These are phyloP conservation scores for Hemibagrus guttatus DNA, from an alignment of 2,797 vertebrate species.

Conservation along the genomic window DNA sequence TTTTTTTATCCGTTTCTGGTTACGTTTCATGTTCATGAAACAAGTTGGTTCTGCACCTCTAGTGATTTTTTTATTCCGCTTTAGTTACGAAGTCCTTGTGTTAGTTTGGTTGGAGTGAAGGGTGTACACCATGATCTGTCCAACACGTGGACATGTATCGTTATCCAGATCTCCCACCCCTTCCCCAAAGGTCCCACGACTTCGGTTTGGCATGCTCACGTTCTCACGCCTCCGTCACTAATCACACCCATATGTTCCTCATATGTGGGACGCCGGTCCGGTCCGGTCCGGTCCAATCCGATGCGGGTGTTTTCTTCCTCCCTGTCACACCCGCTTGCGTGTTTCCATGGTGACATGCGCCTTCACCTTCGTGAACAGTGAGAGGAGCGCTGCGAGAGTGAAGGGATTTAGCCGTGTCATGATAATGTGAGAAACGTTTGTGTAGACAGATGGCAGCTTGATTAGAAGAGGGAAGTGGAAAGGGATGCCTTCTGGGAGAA, in stretches of 20 bases:
- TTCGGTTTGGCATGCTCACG: slow-evolving; percentile 12
- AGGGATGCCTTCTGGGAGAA: slow-evolving; percentile 41
- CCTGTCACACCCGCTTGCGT: not conserved
- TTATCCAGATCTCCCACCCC: not conserved
- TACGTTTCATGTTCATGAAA: not conserved
- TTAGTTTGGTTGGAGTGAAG: not conserved
- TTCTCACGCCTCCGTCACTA: slow-evolving; percentile 26
- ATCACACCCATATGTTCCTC: slow-evolving; percentile 31
- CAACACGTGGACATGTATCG: not conserved
- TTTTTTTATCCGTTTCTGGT: not conserved
- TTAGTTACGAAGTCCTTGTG: not conserved
- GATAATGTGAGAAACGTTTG: slow-evolving; percentile 49
- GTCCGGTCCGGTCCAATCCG: not conserved
- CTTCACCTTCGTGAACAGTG: not conserved
- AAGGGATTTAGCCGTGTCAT: slow-evolving; percentile 50
- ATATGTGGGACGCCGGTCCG: not conserved
- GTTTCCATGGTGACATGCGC: not conserved
- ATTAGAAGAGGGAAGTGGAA: slow-evolving; percentile 25
- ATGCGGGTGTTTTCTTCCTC: slow-evolving; percentile 3
- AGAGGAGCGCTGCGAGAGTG: slow-evolving; percentile 8
- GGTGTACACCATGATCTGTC: not conserved
- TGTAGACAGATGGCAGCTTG: slow-evolving; percentile 54
- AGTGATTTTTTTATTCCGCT: not conserved
- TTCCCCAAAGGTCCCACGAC: not conserved
- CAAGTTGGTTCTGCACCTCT: not conserved